A percentile compares a stretch with the other conserved stretches of the same genome.
phyloP scores from a whole-genome alignment of 2,888 invertebrate genomes.

The Epinotia demarniana region DNA sequence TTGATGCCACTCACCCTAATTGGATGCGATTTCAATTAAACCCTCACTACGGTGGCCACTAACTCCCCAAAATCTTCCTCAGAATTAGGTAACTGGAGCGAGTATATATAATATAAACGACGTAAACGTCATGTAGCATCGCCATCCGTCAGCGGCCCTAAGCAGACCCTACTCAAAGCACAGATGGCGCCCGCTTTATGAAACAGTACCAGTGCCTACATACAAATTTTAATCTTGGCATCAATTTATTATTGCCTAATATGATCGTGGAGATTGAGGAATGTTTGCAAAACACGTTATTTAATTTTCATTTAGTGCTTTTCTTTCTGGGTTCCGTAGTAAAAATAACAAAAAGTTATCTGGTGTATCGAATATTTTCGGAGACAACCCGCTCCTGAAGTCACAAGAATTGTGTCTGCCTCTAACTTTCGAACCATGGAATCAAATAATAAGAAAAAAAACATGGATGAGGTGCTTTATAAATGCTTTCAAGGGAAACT shows the following conservation, averaged over 20 bases:
- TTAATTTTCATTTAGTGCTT: not conserved
- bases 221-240: slow-evolving; percentile 72
- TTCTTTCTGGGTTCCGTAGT: no score
- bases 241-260: slow-evolving; percentile 19
- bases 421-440: no score
- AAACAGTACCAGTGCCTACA: slow-evolving; percentile 65
- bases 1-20: no score
- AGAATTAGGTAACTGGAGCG: not conserved
- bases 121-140: slow-evolving; percentile 37
- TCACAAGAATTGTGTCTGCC: no score
- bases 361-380: no score
- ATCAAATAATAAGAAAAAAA: no score
- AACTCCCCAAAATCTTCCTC: not conserved
- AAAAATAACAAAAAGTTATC: no score
- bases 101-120: not conserved
- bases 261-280: not conserved
- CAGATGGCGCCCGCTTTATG: slow-evolving; percentile 72
- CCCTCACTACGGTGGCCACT: no score
- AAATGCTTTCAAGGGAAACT: no score
- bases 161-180: slow-evolving; percentile 71
- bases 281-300: not conserved
- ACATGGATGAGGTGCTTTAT: no score
- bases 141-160: slow-evolving; percentile 67
- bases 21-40: no score
- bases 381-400: no score